A percentile compares a stretch with the other conserved stretches of the same genome.
Evolutionary conservation across 2,113 vertebrate species (phyloP).

Genomic region (Cervus canadensis): DNA sequence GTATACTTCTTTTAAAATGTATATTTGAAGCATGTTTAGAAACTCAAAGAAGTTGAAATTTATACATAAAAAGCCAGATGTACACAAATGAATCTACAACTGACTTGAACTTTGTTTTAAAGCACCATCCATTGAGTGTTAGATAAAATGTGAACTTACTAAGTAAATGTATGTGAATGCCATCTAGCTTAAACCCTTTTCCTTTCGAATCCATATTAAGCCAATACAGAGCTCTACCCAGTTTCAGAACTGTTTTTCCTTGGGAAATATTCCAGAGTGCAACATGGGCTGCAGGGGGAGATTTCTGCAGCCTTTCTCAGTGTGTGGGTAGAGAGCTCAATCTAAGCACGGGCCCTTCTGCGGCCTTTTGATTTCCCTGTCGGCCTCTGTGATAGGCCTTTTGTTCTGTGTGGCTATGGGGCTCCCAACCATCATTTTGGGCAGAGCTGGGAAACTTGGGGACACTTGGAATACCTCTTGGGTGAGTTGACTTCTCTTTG

Average conservation of each 20-base stretch:
- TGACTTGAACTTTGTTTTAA: not conserved
- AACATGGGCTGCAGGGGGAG: rapidly evolving
- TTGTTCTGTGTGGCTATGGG: not conserved
- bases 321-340: not conserved
- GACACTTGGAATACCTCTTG: not conserved
- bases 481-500: not conserved
- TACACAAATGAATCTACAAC: conserved; percentile 2
- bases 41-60: not conserved
- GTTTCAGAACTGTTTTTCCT: not conserved
- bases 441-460: not conserved
- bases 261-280: not conserved
- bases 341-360: not conserved
- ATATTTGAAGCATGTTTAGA: not conserved
- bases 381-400: not conserved
- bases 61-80: not conserved
- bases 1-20: not conserved
- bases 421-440: not conserved
- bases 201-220: not conserved
- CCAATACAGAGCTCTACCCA: not conserved
- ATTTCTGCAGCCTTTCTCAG: not conserved
- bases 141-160: not conserved
- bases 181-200: not conserved
- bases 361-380: not conserved
- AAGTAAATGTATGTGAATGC: not conserved
- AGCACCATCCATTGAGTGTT: not conserved